phyloP scores from a whole-genome alignment of 2,113 vertebrate genomes.

The Cinclus cinclus region DNA sequence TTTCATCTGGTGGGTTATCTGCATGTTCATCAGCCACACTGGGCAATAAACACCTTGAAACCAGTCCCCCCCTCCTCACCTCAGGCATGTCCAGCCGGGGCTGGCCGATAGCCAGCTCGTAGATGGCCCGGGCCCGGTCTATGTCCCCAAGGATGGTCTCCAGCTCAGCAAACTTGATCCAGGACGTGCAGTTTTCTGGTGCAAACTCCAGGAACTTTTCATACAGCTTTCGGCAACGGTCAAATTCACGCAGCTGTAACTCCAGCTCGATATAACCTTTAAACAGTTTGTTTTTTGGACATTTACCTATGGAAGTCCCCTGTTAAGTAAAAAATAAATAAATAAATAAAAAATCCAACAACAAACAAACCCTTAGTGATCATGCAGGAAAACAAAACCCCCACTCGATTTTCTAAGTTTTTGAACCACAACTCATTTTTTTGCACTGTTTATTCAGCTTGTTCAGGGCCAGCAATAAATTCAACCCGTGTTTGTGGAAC shows the following conservation, averaged over 20 bases:
- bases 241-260: constrained; percentile 93
- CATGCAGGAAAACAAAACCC: neutral
- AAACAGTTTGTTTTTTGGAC: constrained; percentile 97
- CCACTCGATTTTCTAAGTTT: neutral
- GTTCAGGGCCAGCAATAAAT: neutral
- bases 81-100: constrained; percentile 96
- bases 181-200: constrained; percentile 95
- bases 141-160: constrained; percentile 93
- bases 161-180: constrained; percentile 97
- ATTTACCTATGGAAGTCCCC: constrained; percentile 93
- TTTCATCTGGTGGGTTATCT: neutral
- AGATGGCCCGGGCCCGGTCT: constrained; percentile 90
- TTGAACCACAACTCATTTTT: neutral
- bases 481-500: neutral
- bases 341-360: neutral
- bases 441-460: neutral
- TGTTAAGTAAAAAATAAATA: constrained; percentile 40
- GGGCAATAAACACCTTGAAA: neutral
- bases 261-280: constrained; percentile 98
- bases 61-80: constrained; percentile 65
- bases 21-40: neutral
- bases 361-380: neutral
- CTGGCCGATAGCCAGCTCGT: constrained; percentile 93
- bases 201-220: constrained; percentile 96
- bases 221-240: constrained; percentile 96